These are phyloP conservation scores for Exocentrus adspersus DNA, from an alignment of 2,888 invertebrate genomes.

Conservation along the genomic window DNA sequence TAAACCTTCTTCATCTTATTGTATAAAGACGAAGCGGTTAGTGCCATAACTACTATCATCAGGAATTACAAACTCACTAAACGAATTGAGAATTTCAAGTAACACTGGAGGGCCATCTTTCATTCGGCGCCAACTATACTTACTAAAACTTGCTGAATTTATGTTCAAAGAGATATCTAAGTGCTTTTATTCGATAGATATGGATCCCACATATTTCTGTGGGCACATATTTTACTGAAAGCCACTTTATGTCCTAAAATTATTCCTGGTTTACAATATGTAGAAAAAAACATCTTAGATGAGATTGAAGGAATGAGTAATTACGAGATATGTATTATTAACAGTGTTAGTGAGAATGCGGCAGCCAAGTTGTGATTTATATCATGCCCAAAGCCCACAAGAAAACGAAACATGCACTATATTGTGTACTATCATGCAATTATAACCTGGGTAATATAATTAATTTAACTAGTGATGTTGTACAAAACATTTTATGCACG, in stretches of 20 bases:
- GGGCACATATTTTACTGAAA: slow-evolving; percentile 22
- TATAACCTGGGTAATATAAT: too few relatives aligned
- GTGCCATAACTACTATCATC: slow-evolving; percentile 20
- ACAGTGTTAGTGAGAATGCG: too few relatives aligned
- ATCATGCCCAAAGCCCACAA: too few relatives aligned
- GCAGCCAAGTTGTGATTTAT: too few relatives aligned
- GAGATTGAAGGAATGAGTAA: too few relatives aligned
- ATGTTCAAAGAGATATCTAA: slow-evolving; percentile 33
- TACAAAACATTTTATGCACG: too few relatives aligned
- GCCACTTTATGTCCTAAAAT: slow-evolving; percentile 21
- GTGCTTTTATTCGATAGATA: slow-evolving; percentile 32
- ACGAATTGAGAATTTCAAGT: slow-evolving; percentile 33
- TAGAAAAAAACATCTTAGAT: not conserved
- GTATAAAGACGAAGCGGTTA: slow-evolving; percentile 10
- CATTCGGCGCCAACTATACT: slow-evolving; percentile 31
- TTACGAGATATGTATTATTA: too few relatives aligned
- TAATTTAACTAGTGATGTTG: too few relatives aligned
- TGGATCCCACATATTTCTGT: slow-evolving; percentile 27
- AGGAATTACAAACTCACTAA: slow-evolving; percentile 31
- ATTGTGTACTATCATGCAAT: too few relatives aligned
- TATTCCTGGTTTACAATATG: slow-evolving; percentile 2
- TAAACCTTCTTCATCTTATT: not conserved
- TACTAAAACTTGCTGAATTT: slow-evolving; percentile 33
- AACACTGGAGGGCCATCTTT: slow-evolving; percentile 30
- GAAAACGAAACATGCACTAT: too few relatives aligned